These are phyloP conservation scores for Pseudomyrmex gracilis DNA, from an alignment of 1,140 invertebrate species.

Conservation along the genomic window DNA sequence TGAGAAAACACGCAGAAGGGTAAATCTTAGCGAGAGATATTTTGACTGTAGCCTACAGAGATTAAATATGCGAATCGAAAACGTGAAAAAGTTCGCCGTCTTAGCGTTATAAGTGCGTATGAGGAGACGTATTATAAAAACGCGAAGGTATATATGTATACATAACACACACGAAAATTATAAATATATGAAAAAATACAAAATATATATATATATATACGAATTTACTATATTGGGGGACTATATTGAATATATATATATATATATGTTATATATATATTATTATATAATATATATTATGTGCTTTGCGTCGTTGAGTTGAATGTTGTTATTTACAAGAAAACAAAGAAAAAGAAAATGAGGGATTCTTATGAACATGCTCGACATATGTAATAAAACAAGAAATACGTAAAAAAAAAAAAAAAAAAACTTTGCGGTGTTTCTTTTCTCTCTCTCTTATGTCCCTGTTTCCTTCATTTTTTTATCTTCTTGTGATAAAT, in stretches of 20 bases:
- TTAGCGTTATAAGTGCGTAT: slow-evolving; percentile 61
- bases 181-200: slow-evolving; percentile 74
- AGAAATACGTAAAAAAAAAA: slow-evolving; percentile 65
- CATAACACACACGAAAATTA: slow-evolving; percentile 74
- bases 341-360: slow-evolving; percentile 65
- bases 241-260: slow-evolving; percentile 70
- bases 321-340: slow-evolving; percentile 82
- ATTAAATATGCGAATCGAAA: slow-evolving; percentile 73
- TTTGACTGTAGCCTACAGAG: slow-evolving; percentile 79
- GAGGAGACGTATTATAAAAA: slow-evolving; percentile 76
- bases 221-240: slow-evolving; percentile 63
- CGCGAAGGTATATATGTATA: slow-evolving; percentile 79
- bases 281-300: slow-evolving; percentile 79
- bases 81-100: slow-evolving; percentile 60
- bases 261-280: slow-evolving; percentile 82
- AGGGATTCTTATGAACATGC: slow-evolving; percentile 81
- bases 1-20: slow-evolving; percentile 62
- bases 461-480: neutral
- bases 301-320: slow-evolving; percentile 84
- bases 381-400: slow-evolving; percentile 83
- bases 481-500: neutral
- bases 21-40: slow-evolving; percentile 79
- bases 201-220: slow-evolving; percentile 76
- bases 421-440: slow-evolving; percentile 49
- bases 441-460: neutral